phyloP scores from a whole-genome alignment of 2,888 invertebrate genomes.

The Bruchidius siliquastri region DNA sequence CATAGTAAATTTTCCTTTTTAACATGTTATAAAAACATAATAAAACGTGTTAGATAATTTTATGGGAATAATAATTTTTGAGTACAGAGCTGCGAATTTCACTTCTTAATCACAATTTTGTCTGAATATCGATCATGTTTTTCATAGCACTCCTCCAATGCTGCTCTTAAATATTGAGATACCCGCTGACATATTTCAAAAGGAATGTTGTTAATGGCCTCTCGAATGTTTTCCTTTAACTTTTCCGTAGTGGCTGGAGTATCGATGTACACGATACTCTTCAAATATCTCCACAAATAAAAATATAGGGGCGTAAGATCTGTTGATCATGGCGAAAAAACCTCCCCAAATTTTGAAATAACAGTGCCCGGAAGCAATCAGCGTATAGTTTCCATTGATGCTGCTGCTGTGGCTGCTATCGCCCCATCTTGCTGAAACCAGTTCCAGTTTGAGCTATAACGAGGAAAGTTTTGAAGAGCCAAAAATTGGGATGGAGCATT shows the following conservation, averaged over 20 bases:
- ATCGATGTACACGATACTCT: constrained; percentile 3
- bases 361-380: constrained; percentile 7
- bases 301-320: constrained; percentile 7
- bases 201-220: constrained; percentile 1
- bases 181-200: neutral
- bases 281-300: constrained; percentile 5
- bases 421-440: constrained; percentile 2
- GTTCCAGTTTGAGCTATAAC: constrained; percentile 1
- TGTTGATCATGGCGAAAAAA: constrained; percentile 9
- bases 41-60: neutral
- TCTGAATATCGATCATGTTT: too few relatives aligned
- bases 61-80: neutral
- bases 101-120: too few relatives aligned
- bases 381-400: constrained; percentile 6
- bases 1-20: constrained; percentile 4
- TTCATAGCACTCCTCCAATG: too few relatives aligned
- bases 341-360: constrained; percentile 7
- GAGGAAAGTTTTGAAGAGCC: constrained; percentile 8
- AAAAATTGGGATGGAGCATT: constrained; percentile 5
- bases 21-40: constrained; percentile 1
- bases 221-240: neutral
- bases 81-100: neutral
- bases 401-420: constrained; percentile 3
- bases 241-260: constrained; percentile 2
- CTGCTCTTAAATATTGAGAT: too few relatives aligned